Evolutionary conservation across 1,140 invertebrate species (phyloP), one percentile per base, ranked within the genome.

Genomic region (Zaprionus gabonicus): DNA sequence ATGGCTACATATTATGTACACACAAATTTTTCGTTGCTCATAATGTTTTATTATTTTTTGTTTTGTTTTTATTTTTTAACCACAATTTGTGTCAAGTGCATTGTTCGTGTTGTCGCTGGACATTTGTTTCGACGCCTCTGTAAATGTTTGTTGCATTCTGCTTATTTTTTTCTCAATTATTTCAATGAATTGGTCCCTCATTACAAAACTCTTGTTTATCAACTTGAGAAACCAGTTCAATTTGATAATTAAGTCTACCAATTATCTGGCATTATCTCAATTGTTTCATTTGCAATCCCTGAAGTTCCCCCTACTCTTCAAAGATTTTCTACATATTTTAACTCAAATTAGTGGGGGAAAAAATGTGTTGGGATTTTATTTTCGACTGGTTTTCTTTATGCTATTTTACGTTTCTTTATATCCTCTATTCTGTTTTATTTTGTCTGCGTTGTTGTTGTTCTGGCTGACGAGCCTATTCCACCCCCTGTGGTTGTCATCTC

Each of bases 11-110:
- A 75, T 81, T 41, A 75, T 75, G 62, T 81, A 53, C 23, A 57
- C 20, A 73, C 56, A 67, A 57, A 60, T 59, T 25, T 36, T 31
- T 51, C 34, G 3, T 59, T 71, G 15, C 34, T 59, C 17, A 17
- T 38, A 38, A 31, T 56, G 10, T 51, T 71, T 70, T 34, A 2
- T 23, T 23, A 2, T 27, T 60, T 51, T 59, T 20, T 17, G 41
- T 36, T 28, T 59, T 55, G 41, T 20, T 23, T 49, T 44, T 28
- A 53, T 55, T 20, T 73, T 38, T 75, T 62, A 23, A 56, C 55
- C 65, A 57, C 64, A 53, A 73, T 71, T 76, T 82, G 53, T 84
- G 81, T 82, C 80, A 84, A 84, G 77, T 84, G 77, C 78, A 71
- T 66, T 72, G 68, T 69, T 79, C 23, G 10, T 1, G 13, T 34